Evolutionary conservation across 2,797 vertebrate genomes (phyloP).

Genomic region (Semaprochilodus insignis): DNA sequence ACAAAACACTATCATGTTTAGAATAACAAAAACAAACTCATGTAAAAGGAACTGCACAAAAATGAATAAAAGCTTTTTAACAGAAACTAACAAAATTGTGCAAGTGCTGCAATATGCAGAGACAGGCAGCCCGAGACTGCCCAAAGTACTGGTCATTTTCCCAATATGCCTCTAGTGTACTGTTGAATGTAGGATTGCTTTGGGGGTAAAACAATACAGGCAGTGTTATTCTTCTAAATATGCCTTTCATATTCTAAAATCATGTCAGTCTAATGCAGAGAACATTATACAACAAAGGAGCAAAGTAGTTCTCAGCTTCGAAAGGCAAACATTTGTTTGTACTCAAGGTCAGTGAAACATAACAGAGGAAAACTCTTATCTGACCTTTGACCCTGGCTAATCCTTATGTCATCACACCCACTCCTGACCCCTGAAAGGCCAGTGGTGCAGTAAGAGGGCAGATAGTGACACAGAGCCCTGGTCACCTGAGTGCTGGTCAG

Average conservation of each 20-base stretch:
- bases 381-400: slow-evolving; percentile 54
- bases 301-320: slow-evolving; percentile 23
- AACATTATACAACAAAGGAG: slow-evolving; percentile 3
- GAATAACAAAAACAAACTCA: no score
- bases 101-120: no score
- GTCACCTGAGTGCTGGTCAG: slow-evolving; percentile 18
- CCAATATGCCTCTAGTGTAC: background rate
- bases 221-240: background rate
- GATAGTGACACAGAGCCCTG: background rate
- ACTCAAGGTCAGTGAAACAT: slow-evolving; percentile 53
- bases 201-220: slow-evolving; percentile 24
- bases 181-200: background rate
- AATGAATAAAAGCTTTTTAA: no score
- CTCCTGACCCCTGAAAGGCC: slow-evolving; percentile 44
- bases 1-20: no score
- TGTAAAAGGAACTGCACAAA: no score
- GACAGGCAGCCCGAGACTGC: no score
- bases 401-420: slow-evolving; percentile 57
- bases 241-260: background rate
- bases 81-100: no score
- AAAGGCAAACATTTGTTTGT: slow-evolving; percentile 45
- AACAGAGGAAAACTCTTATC: slow-evolving; percentile 51
- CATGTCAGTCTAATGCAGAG: background rate
- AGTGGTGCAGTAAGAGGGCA: slow-evolving; percentile 42
- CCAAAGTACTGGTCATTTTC: no score